Evolutionary conservation across 2,113 vertebrate genomes (phyloP), one percentile per base, ranked within the genome.

Genomic region (Cephalopterus ornatus): DNA sequence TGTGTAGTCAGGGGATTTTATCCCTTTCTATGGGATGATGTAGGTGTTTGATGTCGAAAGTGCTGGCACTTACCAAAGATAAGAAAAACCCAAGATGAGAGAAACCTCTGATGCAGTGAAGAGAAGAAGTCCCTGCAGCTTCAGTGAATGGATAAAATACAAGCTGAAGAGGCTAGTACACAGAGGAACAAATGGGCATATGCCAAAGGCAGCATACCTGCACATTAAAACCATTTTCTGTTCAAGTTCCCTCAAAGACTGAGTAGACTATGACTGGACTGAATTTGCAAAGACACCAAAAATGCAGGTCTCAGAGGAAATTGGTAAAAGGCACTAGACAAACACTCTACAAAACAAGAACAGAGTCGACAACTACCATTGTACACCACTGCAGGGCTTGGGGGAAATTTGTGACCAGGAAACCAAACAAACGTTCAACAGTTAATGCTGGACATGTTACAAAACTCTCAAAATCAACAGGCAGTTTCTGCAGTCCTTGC

Each of bases 381-480:
- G 39, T 27, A 89, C 21, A 33, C n/a, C 50, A n/a, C 17, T 71
- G 72, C 89, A 89, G 47, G 35, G 42, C 75, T 56, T 59, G 59
- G 68, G 83, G 61, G 50, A 73, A 63, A 76, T 85, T 52, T 89
- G 68, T 94, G 61, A 87, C 49, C 47, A 74, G 88, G 74, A 93
- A 96, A 90, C 33, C n/a, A n/a, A n/a, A n/a, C 46, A 94, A 96
- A 91, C 1, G 0, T 75, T 93, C 72, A 94, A 42, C 39, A 88
- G 85, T 91, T 93, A 94, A 92, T 2, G 7, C 33, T 79, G 78
- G 56, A 46, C 52, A n/a, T 37, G 35, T 93, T 96, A 95, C 84
- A 93, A 91, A 93, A 82, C 73, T 92, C 88, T 80, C 67, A 77
- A 90, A 95, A 97, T 92, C 93, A 95, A 93, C 46, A 90, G 16